Percentiles rank a stretch among this genome's conserved stretches.
Conservation (phyloP, 2,113 vertebrate species). For the Kobus ellipsiprymnus region DNA sequence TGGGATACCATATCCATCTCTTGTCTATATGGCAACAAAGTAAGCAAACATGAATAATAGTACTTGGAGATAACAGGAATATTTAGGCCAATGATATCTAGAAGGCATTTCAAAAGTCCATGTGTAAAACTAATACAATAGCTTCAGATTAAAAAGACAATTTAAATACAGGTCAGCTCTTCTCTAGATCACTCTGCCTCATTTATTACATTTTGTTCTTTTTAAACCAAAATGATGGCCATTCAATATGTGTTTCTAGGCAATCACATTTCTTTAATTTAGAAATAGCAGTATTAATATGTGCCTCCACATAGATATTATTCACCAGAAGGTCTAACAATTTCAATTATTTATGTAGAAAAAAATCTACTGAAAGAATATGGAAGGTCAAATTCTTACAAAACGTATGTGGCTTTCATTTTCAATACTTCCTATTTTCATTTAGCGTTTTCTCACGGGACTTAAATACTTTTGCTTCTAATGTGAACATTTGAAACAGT, state of each 20-base stretch:
- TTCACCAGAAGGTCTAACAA: not conserved
- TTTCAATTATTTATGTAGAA: not conserved
- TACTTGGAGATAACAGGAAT: not conserved
- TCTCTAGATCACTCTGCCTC: not conserved
- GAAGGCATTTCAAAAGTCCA: not conserved
- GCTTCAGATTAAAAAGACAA: not conserved
- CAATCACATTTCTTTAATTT: not conserved
- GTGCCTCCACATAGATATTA: not conserved
- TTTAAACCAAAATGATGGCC: not conserved
- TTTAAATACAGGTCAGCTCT: not conserved
- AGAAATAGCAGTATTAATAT: not conserved
- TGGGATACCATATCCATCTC: not conserved
- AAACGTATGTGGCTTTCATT: constrained; percentile 58
- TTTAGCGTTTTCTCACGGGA: constrained; percentile 66
- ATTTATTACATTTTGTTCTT: not conserved
- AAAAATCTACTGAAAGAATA: not conserved
- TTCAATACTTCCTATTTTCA: constrained; percentile 69
- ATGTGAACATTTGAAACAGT: constrained; percentile 13
- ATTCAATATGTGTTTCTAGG: not conserved
- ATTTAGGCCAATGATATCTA: not conserved
- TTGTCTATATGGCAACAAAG: not conserved
- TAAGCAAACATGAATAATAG: not conserved
- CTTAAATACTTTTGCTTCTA: constrained; percentile 64
- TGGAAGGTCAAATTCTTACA: constrained; percentile 44
- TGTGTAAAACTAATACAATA: not conserved